A percentile compares a stretch with the other conserved stretches of the same genome.
Evolutionary conservation across 2,888 invertebrate species (phyloP).

Genomic region (Pollenia labialis): DNA sequence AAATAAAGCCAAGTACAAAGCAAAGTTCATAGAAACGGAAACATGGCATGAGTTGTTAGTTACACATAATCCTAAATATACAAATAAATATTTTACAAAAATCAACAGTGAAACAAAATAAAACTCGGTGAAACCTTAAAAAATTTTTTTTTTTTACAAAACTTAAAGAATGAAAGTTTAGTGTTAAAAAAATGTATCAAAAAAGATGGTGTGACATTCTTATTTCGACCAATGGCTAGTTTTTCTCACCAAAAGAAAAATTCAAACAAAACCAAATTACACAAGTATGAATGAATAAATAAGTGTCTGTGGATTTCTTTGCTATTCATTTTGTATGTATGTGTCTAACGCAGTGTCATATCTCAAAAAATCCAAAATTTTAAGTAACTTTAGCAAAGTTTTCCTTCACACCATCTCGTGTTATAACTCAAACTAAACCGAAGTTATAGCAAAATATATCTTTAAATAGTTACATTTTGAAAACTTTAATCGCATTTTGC

Average conservation of each 20-base stretch:
- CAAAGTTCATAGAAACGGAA: conserved; percentile 15
- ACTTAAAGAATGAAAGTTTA: conserved; percentile 1
- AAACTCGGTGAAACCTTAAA: conserved; percentile 12
- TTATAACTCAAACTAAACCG: no score
- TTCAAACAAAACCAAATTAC: background rate
- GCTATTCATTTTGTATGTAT: background rate
- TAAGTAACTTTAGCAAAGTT: no score
- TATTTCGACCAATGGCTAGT: conserved; percentile 21
- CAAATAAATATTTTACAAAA: conserved; percentile 18
- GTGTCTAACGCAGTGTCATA: background rate
- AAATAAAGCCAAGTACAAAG: conserved; percentile 19
- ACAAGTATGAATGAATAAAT: background rate
- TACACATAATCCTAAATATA: conserved; percentile 25
- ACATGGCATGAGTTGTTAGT: background rate
- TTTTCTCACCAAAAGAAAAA: background rate
- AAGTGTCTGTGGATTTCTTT: background rate
- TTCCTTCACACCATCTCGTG: no score
- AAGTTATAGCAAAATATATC: no score
- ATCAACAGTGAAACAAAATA: background rate
- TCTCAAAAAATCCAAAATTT: no score
- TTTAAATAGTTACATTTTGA: no score
- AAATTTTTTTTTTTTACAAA: conserved; percentile 12
- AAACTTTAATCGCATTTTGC: no score
- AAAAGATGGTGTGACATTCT: conserved; percentile 35
- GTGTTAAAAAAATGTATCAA: background rate